Base-by-base conservation (phyloP, 2,797 vertebrate genomes). In the Tamandua tetradactyla region DNA sequence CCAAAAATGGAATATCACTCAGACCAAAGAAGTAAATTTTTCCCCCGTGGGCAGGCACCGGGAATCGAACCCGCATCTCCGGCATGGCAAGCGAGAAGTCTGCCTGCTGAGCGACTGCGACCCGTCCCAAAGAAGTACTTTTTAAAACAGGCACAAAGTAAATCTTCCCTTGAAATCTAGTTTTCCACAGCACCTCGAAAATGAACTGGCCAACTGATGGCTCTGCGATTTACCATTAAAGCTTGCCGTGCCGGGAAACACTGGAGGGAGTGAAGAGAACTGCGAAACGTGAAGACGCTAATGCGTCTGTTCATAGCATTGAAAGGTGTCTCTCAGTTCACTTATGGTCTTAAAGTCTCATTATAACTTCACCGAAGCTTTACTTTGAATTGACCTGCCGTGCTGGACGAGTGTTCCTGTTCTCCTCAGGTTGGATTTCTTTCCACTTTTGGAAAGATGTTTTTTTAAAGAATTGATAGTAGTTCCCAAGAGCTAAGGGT, bases 81-180 rank as follows among this genome's bases (percentile, higher is more conserved):
- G n/a, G n/a, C n/a, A n/a, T n/a, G n/a, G n/a, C n/a, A n/a, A n/a
- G n/a, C n/a, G n/a, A n/a, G n/a, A n/a, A n/a, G n/a, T n/a, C n/a
- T n/a, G n/a, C n/a, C n/a, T n/a, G n/a, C n/a, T n/a, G n/a, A n/a
- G n/a, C n/a, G n/a, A n/a, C n/a, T n/a, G n/a, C n/a, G n/a, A n/a
- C n/a, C n/a, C n/a, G n/a, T n/a, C n/a, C 55, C 59, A 91, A 91
- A 93, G n/a, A 91, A 93, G 84, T 62, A 64, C 78, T 49, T 90
- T 92, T 82, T 40, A 91, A 94, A 93, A 91, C 25, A 88, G 49
- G 23, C 83, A 83, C 35, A 64, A 57, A 92, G 64, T 71, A 87
- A 83, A 84, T 87, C 30, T 90, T n/a, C 89, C 82, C 49, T 32
- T 85, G 59, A 82, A 85, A 79, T 75, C 87, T 86, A 13, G 55